These are phyloP conservation scores for Periplaneta americana DNA, from an alignment of 1,140 invertebrate genomes.

Conservation along the genomic window DNA sequence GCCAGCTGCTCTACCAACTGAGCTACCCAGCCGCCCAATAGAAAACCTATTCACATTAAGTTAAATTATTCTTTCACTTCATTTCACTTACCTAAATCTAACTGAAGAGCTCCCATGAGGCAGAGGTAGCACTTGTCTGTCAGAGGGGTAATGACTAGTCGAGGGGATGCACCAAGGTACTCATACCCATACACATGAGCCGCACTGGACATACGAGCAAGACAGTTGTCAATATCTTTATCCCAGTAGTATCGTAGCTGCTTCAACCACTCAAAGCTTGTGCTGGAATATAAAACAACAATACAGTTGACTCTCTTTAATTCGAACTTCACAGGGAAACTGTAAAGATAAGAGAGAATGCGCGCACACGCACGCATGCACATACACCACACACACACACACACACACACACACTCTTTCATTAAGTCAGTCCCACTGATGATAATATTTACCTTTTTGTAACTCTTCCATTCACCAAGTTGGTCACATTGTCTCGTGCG, in stretches of 20 bases:
- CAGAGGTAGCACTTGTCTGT: conserved; percentile 83
- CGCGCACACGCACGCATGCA: no score
- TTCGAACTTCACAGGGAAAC: no score
- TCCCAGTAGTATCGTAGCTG: conserved; percentile 91
- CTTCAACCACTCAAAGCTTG: conserved; percentile 84
- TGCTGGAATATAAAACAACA: conserved; percentile 34
- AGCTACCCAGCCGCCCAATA: no score
- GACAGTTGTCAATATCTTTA: conserved; percentile 65
- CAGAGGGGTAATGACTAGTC: conserved; percentile 73
- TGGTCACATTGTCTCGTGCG: conserved; percentile 72
- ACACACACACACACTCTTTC: no score
- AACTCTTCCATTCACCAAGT: conserved; percentile 58
- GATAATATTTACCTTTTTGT: not conserved
- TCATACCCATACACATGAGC: conserved; percentile 86
- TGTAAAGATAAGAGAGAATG: no score
- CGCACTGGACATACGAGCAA: conserved; percentile 69
- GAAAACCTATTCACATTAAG: not conserved
- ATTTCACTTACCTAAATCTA: conserved; percentile 66
- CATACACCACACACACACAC: no score
- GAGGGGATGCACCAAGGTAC: conserved; percentile 79
- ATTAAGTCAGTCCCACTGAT: no score
- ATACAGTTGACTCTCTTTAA: not conserved
- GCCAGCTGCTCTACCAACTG: no score
- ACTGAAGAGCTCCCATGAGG: conserved; percentile 79
- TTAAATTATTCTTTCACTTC: no score